Conservation (phyloP, 64 coral and sea anemone species). For the Porites lutea region DNA sequence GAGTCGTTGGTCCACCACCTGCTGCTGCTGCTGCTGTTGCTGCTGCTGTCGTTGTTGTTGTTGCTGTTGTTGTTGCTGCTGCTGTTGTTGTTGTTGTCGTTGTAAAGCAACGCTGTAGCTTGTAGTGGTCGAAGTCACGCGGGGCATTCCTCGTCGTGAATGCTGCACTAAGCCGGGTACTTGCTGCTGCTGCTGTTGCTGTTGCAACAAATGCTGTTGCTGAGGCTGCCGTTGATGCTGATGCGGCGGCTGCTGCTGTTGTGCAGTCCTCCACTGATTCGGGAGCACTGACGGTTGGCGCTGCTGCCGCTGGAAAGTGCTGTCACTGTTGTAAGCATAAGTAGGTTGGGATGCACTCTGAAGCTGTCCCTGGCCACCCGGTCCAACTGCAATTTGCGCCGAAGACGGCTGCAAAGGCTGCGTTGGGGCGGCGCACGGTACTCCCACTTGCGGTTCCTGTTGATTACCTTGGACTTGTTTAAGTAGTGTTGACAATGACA, state of each 20-base stretch:
- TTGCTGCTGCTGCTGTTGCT: constrained; percentile 7
- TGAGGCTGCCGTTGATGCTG: constrained; percentile 8
- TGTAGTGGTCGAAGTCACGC: constrained; percentile 33
- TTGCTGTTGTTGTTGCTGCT: background rate
- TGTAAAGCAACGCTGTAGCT: constrained; percentile 23
- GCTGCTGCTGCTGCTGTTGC: constrained; percentile 16
- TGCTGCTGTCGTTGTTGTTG: background rate
- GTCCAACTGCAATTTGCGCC: background rate
- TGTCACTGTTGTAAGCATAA: background rate
- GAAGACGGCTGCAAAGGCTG: background rate
- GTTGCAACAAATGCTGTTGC: background rate
- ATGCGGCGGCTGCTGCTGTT: background rate
- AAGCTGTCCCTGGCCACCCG: constrained; percentile 10
- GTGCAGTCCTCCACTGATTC: background rate
- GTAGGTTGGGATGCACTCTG: background rate
- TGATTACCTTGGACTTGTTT: constrained; percentile 60
- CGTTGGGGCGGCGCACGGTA: background rate
- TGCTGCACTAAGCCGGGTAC: background rate
- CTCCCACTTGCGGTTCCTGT: background rate
- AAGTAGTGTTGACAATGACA: constrained; percentile 28
- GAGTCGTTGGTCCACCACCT: background rate
- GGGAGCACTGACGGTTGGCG: background rate
- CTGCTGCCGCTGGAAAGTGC: constrained; percentile 1
- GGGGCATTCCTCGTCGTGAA: constrained; percentile 13
- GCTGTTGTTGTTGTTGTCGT: constrained; percentile 23